Base-by-base conservation (phyloP, 2,797 vertebrate genomes). In the Danio choprae region DNA sequence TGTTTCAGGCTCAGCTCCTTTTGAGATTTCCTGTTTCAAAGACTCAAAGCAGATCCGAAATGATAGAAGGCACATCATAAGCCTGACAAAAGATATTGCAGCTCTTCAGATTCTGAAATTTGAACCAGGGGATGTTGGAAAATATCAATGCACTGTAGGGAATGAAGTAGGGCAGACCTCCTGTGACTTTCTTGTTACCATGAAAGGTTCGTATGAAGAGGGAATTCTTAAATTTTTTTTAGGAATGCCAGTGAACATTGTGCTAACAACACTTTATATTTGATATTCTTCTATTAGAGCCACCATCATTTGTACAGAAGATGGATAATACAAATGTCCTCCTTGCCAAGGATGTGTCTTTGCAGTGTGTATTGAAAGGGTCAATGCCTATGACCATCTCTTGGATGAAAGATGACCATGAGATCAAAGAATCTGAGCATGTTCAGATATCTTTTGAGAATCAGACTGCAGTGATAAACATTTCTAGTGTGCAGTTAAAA, bases 351-450 rank as follows among this genome's bases (percentile, higher is more conserved):
- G 92, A 97, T 0, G 91, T 96, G 18, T 94, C 94, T 76, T 95
- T 99, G 89, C 94, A 93, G 86, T 98, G 96, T 84, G 84, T 87
- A 75, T 77, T 99, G 88, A 98, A 95, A 90, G 98, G 98, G 67
- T 97, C 98, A 40, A 87, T 95, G 87, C 98, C 97, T 44, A 95
- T 99, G 82, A 92, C 91, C 0, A 91, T 98, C 86, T 94, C 93
- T 56, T 99, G 98, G 98, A 89, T 96, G 81, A 98, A 97, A 92
- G 97, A 98, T 89, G 96, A 96, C 40, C 95, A 97, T 68, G 97
- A 98, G 89, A 89, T 99, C 81, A 96, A 94, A 82, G 97, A 98
- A 90, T 94, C 94, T 38, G 94, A 95, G 76, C 92, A 96, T 74
- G 85, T 96, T 87, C 96, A 95, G 90, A 95, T 98, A 80, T 95